Percentiles rank a stretch among this genome's conserved stretches.
phyloP scores from a whole-genome alignment of 2,113 vertebrate genomes.

The Passer domesticus region DNA sequence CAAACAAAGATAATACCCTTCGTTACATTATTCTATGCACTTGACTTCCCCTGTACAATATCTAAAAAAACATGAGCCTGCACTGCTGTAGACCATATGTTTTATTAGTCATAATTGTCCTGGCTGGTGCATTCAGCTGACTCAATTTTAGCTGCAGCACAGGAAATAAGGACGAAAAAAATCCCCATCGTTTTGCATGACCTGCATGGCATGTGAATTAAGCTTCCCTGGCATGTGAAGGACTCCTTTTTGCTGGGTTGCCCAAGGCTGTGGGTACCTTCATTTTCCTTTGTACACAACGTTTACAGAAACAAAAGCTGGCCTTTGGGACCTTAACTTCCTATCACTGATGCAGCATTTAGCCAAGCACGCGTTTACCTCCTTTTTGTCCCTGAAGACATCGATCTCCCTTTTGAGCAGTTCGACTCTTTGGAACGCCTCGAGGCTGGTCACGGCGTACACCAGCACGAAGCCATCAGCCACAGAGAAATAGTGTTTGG shows the following conservation, averaged over 20 bases:
- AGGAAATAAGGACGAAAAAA: background rate
- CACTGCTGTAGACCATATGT: slow-evolving; percentile 31
- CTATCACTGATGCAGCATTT: background rate
- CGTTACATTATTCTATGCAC: slow-evolving; percentile 12
- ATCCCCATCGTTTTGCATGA: background rate
- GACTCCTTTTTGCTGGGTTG: background rate
- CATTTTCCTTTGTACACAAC: background rate
- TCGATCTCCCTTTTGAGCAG: slow-evolving; percentile 92
- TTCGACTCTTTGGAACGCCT: slow-evolving; percentile 89
- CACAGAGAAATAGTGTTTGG: slow-evolving; percentile 90
- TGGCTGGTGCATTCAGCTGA: background rate
- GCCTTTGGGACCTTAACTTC: background rate
- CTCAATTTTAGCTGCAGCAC: slow-evolving; percentile 4
- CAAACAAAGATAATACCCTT: slow-evolving; percentile 55
- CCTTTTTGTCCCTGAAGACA: slow-evolving; percentile 91
- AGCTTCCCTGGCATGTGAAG: background rate
- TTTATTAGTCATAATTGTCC: slow-evolving; percentile 36
- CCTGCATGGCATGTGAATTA: background rate
- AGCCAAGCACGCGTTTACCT: slow-evolving; percentile 70
- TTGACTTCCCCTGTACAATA: slow-evolving; percentile 35
- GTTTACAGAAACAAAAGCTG: background rate
- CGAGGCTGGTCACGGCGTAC: slow-evolving; percentile 88
- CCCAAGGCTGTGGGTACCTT: background rate
- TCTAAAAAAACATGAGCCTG: slow-evolving; percentile 9
- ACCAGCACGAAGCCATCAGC: slow-evolving; percentile 91